Base-by-base conservation (phyloP, 2,888 invertebrate species). In the Caenorhabditis sinica region DNA sequence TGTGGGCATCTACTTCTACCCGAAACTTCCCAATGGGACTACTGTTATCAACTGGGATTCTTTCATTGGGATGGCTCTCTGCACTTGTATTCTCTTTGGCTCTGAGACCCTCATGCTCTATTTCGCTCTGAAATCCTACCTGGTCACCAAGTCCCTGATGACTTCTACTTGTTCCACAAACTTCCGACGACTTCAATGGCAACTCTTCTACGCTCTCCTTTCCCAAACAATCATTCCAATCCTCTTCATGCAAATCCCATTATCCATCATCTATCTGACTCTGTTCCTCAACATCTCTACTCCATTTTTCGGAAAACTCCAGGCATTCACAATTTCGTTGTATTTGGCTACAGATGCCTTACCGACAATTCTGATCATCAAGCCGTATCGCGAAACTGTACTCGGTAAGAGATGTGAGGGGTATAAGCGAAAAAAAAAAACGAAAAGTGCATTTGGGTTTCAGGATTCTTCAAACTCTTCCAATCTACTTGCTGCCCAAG, bases 131-230 rank as follows among this genome's bases (percentile, higher is more conserved):
- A 66, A 60, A 30, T 66, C 58, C 25, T 76, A 76, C 20, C 6
- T 60, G 20, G 28, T 68, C 45, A 68, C 60, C 15, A 45, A 66
- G 17, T 20, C 40, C 15, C 45, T 68, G 1, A 66, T 66, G 49
- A 51, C 66, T 13, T 45, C 56, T 17, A 45, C 43, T 4, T 23
- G 23, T 23, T 60, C 66, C 13, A 17, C 45, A 36, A 60, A n/a
- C 33, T 49, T 28, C 23, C 51, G 51, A 36, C 49, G 45, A 6
- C 66, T 76, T 17, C 76, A 76, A 65, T 49, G 65, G 65, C 76
- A 76, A 25, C 36, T 75, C 11, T 75, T 75, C 53, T 75, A 36
- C 30, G 75, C 75, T 0, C n/a, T 75, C 17, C n/a, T 65, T 25
- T 36, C 43, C 53, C 65, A 75, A 28, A 66, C 75, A 11, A 13